Conservation (phyloP, 2,113 vertebrate species). For the Centrocercus urophasianus region DNA sequence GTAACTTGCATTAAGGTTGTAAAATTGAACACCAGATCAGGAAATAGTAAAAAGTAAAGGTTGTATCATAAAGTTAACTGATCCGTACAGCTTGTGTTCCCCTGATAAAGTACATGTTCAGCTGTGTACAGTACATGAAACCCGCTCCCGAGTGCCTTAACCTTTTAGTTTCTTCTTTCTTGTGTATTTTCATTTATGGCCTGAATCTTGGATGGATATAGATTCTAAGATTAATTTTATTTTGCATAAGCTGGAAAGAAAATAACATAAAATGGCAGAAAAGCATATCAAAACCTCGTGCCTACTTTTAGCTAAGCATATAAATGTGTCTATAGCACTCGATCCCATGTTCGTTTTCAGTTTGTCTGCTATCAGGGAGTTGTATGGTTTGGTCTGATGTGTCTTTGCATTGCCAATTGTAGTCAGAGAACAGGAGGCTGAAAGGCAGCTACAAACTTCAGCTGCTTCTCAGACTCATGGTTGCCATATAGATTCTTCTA, state of each 20-base stretch:
- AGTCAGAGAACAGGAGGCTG: neutral
- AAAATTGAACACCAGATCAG: slow-evolving; percentile 65
- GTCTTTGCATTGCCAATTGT: neutral
- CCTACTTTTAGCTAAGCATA: neutral
- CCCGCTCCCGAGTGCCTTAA: slow-evolving; percentile 19
- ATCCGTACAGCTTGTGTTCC: slow-evolving; percentile 7
- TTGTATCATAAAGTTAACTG: slow-evolving; percentile 67
- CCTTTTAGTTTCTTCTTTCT: slow-evolving; percentile 12
- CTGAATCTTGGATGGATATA: neutral
- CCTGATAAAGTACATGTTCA: slow-evolving; percentile 39
- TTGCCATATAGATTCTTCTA: neutral
- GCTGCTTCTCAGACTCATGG: neutral
- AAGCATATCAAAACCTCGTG: neutral
- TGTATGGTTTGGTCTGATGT: neutral
- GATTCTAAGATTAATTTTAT: neutral
- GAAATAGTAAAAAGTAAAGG: slow-evolving; percentile 61
- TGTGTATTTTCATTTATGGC: neutral
- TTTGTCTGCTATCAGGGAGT: neutral
- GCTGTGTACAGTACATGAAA: neutral
- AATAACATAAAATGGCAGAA: neutral
- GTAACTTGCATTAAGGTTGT: slow-evolving; percentile 50
- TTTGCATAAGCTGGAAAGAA: neutral
- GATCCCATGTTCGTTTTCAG: neutral
- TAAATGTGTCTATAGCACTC: neutral
- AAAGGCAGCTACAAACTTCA: neutral